A percentile compares a stretch with the other conserved stretches of the same genome.
Evolutionary conservation across 2,888 invertebrate genomes (phyloP).

Genomic region (Branchipolynoe longqiensis): DNA sequence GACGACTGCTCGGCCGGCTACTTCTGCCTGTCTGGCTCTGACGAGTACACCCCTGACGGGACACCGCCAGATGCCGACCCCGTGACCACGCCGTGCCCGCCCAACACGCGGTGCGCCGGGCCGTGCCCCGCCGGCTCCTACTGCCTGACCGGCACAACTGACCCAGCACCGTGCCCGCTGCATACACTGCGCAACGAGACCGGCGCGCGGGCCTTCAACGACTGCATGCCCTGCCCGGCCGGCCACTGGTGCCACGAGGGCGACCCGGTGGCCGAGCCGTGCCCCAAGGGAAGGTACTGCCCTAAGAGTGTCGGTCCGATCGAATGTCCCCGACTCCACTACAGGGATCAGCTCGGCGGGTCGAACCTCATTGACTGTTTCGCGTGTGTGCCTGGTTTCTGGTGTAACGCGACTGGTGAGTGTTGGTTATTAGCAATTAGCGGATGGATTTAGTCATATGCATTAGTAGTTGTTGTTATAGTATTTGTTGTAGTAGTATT

Average conservation of each 20-base stretch:
- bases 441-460: too few species aligned
- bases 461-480: too few species aligned
- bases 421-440: too few species aligned
- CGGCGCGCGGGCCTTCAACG: constrained; percentile 73
- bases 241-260: constrained; percentile 76
- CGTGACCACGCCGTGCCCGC: constrained; percentile 60
- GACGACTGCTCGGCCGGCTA: constrained; percentile 77
- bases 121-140: constrained; percentile 78
- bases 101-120: constrained; percentile 75
- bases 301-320: constrained; percentile 73
- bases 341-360: constrained; percentile 74
- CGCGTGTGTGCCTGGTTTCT: constrained; percentile 77
- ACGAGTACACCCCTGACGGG: constrained; percentile 72
- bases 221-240: constrained; percentile 78
- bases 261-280: constrained; percentile 71
- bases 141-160: constrained; percentile 73
- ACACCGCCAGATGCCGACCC: constrained; percentile 67
- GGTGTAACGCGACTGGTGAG: constrained; percentile 78
- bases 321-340: constrained; percentile 76
- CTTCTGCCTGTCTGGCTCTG: constrained; percentile 78
- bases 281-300: constrained; percentile 78
- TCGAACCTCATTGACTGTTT: constrained; percentile 74
- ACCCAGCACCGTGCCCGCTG: constrained; percentile 77
- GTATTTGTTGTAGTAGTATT: too few species aligned
- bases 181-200: constrained; percentile 73